Percentiles rank a stretch among this genome's conserved stretches.
phyloP scores from a whole-genome alignment of 2,888 invertebrate species.

The Phymatocera aterrima region DNA sequence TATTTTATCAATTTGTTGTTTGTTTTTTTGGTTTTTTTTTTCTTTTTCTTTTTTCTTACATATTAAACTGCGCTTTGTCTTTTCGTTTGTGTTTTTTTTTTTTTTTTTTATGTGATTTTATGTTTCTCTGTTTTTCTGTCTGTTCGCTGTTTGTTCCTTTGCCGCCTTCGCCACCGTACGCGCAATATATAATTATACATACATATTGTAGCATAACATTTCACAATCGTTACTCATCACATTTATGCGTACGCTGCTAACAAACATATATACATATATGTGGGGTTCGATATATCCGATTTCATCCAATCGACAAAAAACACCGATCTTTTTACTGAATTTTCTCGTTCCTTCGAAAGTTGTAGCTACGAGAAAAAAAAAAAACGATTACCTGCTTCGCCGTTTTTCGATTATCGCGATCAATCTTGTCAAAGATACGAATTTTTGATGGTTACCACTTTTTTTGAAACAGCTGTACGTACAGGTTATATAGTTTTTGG shows the following conservation, averaged over 20 bases:
- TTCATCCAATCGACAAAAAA: neutral
- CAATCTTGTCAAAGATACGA: no score
- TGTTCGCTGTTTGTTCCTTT: neutral
- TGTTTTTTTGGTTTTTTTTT: neutral
- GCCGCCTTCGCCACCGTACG: neutral
- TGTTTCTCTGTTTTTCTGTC: neutral
- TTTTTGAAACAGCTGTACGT: no score
- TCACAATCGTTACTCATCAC: neutral
- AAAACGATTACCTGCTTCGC: no score
- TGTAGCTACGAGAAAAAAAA: no score
- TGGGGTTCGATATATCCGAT: neutral
- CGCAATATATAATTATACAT: neutral
- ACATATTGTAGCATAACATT: neutral
- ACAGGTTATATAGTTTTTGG: no score
- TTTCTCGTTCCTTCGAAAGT: no score
- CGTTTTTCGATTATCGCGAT: no score
- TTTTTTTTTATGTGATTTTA: neutral
- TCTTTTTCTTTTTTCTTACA: neutral
- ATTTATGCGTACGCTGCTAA: neutral
- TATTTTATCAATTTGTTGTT: neutral
- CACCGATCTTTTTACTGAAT: neutral
- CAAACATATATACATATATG: neutral
- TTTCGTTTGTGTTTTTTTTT: neutral
- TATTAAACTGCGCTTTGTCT: neutral
- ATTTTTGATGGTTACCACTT: no score